Percentiles rank a stretch among this genome's conserved stretches.
phyloP scores from a whole-genome alignment of 2,113 vertebrate genomes.

The Callocephalon fimbriatum region DNA sequence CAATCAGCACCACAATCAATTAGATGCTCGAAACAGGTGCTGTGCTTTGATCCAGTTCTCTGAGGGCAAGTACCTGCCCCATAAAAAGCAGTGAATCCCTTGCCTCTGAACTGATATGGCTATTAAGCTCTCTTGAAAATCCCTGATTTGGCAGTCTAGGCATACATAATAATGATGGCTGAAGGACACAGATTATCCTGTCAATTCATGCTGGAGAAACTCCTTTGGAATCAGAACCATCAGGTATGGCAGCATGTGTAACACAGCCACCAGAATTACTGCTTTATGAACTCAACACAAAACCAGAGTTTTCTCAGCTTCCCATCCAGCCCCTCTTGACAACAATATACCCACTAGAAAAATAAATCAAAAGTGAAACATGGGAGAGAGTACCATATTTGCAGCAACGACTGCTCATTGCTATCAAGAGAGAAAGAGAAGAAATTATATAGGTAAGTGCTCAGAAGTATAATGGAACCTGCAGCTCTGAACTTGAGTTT shows the following conservation, averaged over 20 bases:
- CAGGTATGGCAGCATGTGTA: background rate
- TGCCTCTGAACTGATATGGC: background rate
- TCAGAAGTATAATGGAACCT: background rate
- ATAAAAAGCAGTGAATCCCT: background rate
- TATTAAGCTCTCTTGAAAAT: background rate
- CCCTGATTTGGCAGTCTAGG: background rate
- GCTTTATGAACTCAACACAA: background rate
- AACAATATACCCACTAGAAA: background rate
- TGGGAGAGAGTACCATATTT: background rate
- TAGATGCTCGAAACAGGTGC: background rate
- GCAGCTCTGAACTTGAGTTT: background rate
- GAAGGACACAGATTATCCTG: background rate
- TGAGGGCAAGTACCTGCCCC: background rate
- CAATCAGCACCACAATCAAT: background rate
- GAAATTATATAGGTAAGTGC: background rate
- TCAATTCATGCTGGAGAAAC: background rate
- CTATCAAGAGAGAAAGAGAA: background rate
- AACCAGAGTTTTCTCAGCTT: background rate
- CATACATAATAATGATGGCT: background rate
- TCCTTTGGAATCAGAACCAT: background rate
- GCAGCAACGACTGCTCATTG: background rate
- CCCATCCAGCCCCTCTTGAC: background rate
- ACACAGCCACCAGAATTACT: background rate
- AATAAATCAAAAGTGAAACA: background rate
- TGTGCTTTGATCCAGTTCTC: background rate